A percentile compares a stretch with the other conserved stretches of the same genome.
phyloP scores from a whole-genome alignment of 2,888 invertebrate species.

The Drosophila merina region DNA sequence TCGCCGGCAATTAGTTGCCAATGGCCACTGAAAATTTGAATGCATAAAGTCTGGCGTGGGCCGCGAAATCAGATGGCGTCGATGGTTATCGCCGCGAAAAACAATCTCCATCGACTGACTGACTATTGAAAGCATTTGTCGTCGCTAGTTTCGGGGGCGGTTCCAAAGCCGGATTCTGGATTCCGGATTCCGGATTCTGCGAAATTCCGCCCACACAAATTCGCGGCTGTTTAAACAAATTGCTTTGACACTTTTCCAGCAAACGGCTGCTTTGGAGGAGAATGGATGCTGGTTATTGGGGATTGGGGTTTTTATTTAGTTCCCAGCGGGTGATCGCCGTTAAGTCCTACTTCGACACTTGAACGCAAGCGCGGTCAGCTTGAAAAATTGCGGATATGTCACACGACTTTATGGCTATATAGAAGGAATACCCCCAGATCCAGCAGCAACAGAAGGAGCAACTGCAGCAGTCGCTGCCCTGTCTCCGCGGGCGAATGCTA shows the following conservation, averaged over 20 bases:
- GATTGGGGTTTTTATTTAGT: conserved; percentile 1
- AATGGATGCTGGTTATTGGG: conserved; percentile 7
- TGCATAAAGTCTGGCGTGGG: conserved; percentile 47
- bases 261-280: conserved; percentile 40
- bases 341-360: conserved; percentile 73
- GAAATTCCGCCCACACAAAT: conserved; percentile 35
- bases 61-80: conserved; percentile 24
- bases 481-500: conserved; percentile 65
- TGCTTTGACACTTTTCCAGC: conserved; percentile 74
- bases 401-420: conserved; percentile 73
- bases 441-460: conserved; percentile 31
- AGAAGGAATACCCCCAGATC: conserved; percentile 19
- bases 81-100: conserved; percentile 61
- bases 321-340: conserved; percentile 65
- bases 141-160: conserved; percentile 57
- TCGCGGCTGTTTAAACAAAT: conserved; percentile 61
- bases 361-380: conserved; percentile 54
- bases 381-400: conserved; percentile 81
- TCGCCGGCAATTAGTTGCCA: conserved; percentile 76
- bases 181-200: conserved; percentile 40
- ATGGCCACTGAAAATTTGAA: conserved; percentile 57
- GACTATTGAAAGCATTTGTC: conserved; percentile 74
- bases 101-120: conserved; percentile 38
- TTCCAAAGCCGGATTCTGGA: conserved; percentile 33
- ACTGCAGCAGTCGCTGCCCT: conserved; percentile 37